Conservation (phyloP, 2,113 vertebrate genomes). For the Osmerus eperlanus region DNA sequence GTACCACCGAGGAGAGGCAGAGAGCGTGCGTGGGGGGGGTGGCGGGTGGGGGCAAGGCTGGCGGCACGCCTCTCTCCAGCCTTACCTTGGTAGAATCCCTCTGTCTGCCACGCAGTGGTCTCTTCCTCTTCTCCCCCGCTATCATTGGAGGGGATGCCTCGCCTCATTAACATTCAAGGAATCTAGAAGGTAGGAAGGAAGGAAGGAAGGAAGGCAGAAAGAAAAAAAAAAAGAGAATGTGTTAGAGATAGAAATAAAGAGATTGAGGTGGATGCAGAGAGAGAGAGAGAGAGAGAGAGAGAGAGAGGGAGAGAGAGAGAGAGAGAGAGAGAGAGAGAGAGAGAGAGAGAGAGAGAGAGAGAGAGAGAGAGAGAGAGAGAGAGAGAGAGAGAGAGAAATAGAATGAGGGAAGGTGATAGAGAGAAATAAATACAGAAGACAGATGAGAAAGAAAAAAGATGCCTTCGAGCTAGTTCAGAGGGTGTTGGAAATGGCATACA, state of each 20-base stretch:
- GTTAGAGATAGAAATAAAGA: constrained; percentile 11
- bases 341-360: too few relatives aligned
- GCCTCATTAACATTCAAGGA: constrained; percentile 59
- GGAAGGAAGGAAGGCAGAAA: constrained; percentile 21
- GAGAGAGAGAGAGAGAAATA: not conserved
- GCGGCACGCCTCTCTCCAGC: constrained; percentile 43
- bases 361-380: too few relatives aligned
- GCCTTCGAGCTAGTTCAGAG: constrained; percentile 6
- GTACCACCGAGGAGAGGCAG: constrained; percentile 72
- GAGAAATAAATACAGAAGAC: constrained; percentile 25
- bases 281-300: constrained; percentile 22
- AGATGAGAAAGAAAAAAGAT: constrained; percentile 1
- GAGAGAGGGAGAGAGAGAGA: not conserved
- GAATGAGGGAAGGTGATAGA: constrained; percentile 33
- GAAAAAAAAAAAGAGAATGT: constrained; percentile 19
- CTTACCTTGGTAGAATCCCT: constrained; percentile 65
- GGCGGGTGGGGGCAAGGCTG: constrained; percentile 24
- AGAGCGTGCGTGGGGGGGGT: constrained; percentile 16
- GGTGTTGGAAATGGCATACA: not conserved
- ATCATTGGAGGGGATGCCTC: constrained; percentile 58
- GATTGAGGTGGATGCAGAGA: not conserved
- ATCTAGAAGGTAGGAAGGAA: constrained; percentile 21
- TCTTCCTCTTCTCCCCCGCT: constrained; percentile 60
- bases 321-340: too few relatives aligned
- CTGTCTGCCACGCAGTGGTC: constrained; percentile 63